Evolutionary conservation across 2,797 vertebrate species (phyloP).

Genomic region (Xenentodon cancila): DNA sequence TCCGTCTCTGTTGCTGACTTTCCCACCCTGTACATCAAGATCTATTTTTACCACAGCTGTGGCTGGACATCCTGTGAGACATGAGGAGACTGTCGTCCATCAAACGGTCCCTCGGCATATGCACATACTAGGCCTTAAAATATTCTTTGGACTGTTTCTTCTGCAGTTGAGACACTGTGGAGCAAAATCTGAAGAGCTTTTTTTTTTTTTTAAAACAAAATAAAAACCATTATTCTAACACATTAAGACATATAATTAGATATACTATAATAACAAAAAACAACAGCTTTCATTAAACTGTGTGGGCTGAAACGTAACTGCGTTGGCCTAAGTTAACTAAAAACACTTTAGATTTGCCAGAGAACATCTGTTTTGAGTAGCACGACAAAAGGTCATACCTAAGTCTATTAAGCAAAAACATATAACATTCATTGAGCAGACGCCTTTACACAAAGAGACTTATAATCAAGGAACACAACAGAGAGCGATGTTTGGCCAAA

Average conservation of each 20-base stretch:
- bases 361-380: constrained; percentile 37
- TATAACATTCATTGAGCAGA: not conserved
- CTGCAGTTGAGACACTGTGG: not conserved
- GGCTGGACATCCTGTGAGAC: constrained; percentile 79
- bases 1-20: constrained; percentile 80
- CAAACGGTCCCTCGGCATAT: constrained; percentile 50
- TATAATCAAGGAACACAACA: not conserved
- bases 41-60: constrained; percentile 83
- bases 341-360: constrained; percentile 20
- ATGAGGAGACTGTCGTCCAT: constrained; percentile 51
- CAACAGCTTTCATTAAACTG: not conserved
- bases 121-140: constrained; percentile 15
- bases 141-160: constrained; percentile 2
- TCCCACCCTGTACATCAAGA: constrained; percentile 77
- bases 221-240: not conserved
- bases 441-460: not conserved
- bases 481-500: not conserved
- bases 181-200: not conserved
- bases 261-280: constrained; percentile 11
- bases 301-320: not conserved
- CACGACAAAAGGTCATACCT: constrained; percentile 41
- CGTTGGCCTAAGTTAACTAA: constrained; percentile 19
- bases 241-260: not conserved
- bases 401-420: constrained; percentile 10
- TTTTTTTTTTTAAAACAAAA: too few species aligned